Evolutionary conservation across 2,113 vertebrate genomes (phyloP), one percentile per base, ranked within the genome.

Genomic region (Marcusenius ussheri): DNA sequence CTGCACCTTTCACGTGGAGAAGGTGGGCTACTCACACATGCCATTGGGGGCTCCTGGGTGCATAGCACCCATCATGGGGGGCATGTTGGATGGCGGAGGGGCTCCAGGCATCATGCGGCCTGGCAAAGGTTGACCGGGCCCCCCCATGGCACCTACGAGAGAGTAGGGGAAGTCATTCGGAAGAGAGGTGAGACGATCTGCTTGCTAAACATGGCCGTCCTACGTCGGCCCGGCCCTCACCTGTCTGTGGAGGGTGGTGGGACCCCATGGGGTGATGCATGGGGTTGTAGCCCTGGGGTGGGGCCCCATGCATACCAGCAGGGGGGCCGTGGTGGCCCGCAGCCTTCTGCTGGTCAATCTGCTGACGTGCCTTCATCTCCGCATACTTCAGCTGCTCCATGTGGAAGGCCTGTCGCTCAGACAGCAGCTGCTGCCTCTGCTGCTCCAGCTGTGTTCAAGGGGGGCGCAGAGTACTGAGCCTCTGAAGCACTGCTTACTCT

Each of bases 321-420:
- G 92, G 96, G 91, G 62, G 93, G 90, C 0, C 95, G 42, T 88
- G 96, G 90, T 27, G 95, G 89, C 89, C 90, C 3, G 70, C 89
- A 17, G 96, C 17, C 83, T 95, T 96, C 90, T 90, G 97, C 93
- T 99, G 98, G 92, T 99, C 98, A 96, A 99, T 97, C 94, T 99
- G 98, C 94, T 99, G 98, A 0, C 98, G 95, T 3, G 98, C 98
- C 91, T 99, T 96, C 49, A 99, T 92, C 91, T 99, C 98, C 0
- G 98, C 98, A 0, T 99, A 99, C n/a, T 98, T 99, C 27, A 99
- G 96, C 96, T 99, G 98, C 92, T 99, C 98, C 98, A 99, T 99
- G 97, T 99, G 98, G 93, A 99, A 99, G 2, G 98, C 98, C 95
- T 99, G 98, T 0, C 98, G 96, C 89, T 99, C 98, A 0, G 98